Evolutionary conservation across 2,113 vertebrate species (phyloP).

Genomic region (Microcebus lehilahytsara): DNA sequence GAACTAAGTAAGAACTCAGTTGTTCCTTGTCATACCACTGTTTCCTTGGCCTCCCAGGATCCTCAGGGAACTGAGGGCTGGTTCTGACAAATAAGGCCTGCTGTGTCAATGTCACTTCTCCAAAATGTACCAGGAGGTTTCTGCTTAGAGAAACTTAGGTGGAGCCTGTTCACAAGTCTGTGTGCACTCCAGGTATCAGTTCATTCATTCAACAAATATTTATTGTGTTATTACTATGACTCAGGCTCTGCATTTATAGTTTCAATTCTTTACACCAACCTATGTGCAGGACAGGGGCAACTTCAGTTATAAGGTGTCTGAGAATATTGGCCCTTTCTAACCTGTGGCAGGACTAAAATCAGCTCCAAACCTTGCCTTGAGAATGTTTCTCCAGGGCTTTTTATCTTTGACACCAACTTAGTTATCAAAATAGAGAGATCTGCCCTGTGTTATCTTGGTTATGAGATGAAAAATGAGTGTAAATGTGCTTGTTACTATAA

Average conservation of each 20-base stretch:
- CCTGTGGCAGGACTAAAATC: background rate
- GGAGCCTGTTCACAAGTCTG: background rate
- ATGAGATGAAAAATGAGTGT: constrained; percentile 43
- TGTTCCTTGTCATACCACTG: background rate
- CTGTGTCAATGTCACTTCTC: background rate
- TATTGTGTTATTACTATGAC: background rate
- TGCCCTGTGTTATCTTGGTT: background rate
- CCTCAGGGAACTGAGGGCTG: background rate
- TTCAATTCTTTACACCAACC: background rate
- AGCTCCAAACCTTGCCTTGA: background rate
- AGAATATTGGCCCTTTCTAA: background rate
- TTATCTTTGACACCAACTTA: background rate
- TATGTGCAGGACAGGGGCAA: background rate
- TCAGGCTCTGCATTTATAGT: background rate
- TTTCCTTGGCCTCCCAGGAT: background rate
- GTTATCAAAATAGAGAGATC: background rate
- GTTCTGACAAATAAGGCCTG: background rate
- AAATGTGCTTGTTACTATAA: constrained; percentile 16
- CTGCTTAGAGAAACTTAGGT: background rate
- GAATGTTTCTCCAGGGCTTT: constrained; percentile 15
- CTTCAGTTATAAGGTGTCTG: background rate
- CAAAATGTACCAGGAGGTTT: background rate
- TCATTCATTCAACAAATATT: constrained; percentile 46
- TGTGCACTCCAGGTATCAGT: background rate
- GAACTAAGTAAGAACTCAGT: background rate